Base-by-base conservation (phyloP, 2,797 vertebrate species). In the Acanthurus tractus region DNA sequence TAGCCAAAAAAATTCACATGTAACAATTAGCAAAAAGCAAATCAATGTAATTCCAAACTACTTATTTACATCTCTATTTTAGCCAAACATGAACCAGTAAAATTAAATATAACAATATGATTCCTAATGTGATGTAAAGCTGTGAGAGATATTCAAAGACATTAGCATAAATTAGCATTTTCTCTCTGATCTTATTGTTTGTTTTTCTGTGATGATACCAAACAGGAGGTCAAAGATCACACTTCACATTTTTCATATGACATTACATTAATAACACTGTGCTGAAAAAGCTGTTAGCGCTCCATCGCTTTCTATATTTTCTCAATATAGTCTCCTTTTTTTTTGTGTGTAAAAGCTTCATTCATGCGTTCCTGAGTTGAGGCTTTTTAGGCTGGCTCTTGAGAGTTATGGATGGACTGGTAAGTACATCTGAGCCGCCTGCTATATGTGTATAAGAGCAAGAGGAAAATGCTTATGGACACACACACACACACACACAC, bases 371-470 rank as follows among this genome's bases (percentile, higher is more conserved):
- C 29, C 57, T 38, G 63, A 79, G 69, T 66, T 61, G 63, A 86
- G 40, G 70, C 80, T 79, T 84, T 90, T 90, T 79, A 83, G 76
- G 53, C 25, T 0, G 23, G 63, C 88, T 86, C 79, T 89, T 65
- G 76, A 86, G 88, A 86, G 45, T 71, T 72, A 63, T 57, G 52
- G 85, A 88, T 84, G 77, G 84, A 75, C 71, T 63, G 52, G 58
- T 83, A 66, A 89, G 87, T 87, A 79, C 83, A 83, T 86, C 78
- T 63, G 63, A 79, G 68, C 59, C 12, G 3, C 73, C 63, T 36
- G 61, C 65, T 74, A 42, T 77, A 77, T 69, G 23, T 76, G 66
- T 69, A 69, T 63, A 54, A 78, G 53, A 64, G 68, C 25, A 34
- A 11, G 34, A 52, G 48, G 48, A 29, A 73, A 81, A 79, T 45